phyloP scores from a whole-genome alignment of 2,113 vertebrate genomes.

The Xenopus laevis region DNA sequence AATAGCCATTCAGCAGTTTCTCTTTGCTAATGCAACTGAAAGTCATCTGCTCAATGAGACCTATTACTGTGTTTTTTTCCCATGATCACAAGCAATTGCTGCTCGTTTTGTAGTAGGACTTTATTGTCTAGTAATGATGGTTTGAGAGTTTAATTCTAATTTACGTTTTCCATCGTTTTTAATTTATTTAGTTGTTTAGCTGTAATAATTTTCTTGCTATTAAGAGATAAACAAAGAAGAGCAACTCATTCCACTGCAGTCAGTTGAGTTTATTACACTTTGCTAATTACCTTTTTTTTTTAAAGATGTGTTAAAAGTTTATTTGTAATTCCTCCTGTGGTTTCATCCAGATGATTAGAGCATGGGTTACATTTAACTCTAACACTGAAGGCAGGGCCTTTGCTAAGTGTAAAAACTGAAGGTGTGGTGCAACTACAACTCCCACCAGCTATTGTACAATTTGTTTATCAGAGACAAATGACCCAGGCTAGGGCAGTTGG shows the following conservation, averaged over 20 bases:
- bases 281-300: conserved; percentile 53
- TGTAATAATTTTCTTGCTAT: conserved; percentile 64
- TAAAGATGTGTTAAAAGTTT: conserved; percentile 55
- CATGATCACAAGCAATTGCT: conserved; percentile 62
- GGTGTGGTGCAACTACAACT: conserved; percentile 5
- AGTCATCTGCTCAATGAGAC: conserved; percentile 66
- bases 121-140: conserved; percentile 73
- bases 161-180: conserved; percentile 72
- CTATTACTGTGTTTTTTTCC: conserved; percentile 56
- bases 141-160: conserved; percentile 75
- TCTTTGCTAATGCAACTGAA: conserved; percentile 62
- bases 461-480: no score
- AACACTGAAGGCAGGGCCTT: no score
- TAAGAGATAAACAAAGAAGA: conserved; percentile 58
- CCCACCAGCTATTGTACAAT: no score
- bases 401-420: no score
- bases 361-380: no score
- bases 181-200: conserved; percentile 67
- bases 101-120: conserved; percentile 63
- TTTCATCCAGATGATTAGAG: conserved; percentile 23
- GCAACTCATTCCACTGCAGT: conserved; percentile 45
- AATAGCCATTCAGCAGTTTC: conserved; percentile 65
- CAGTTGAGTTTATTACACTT: conserved; percentile 59
- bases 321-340: conserved; percentile 41
- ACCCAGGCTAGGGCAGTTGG: no score